These are phyloP conservation scores for Xylota sylvarum DNA, from an alignment of 2,888 invertebrate species.

Conservation along the genomic window DNA sequence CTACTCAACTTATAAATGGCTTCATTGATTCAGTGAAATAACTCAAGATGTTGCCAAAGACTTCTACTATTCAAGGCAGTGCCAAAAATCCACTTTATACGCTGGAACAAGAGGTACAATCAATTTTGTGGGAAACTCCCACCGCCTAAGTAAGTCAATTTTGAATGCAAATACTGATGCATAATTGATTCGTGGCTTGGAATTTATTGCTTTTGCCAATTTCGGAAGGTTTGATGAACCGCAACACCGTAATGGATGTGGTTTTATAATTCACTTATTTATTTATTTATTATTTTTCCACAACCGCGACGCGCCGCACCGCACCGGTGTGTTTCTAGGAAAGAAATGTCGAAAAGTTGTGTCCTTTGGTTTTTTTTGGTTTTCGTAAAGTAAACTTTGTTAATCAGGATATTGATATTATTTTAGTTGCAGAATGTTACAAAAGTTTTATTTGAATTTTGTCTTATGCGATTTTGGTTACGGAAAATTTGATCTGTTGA, in stretches of 20 bases:
- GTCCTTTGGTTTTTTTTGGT: neutral
- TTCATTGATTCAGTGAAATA: constrained; percentile 68
- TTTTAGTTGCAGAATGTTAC: neutral
- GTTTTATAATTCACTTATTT: constrained; percentile 42
- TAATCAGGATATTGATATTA: neutral
- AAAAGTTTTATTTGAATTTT: neutral
- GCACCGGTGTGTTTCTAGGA: neutral
- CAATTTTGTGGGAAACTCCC: constrained; percentile 50
- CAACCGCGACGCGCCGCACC: too few relatives aligned
- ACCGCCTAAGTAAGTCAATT: constrained; percentile 58
- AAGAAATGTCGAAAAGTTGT: neutral
- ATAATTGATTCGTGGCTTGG: constrained; percentile 68
- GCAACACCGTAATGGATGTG: constrained; percentile 40
- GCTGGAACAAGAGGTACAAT: constrained; percentile 52
- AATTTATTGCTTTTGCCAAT: constrained; percentile 62
- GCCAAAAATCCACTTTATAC: constrained; percentile 51
- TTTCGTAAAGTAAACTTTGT: neutral
- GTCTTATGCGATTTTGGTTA: neutral
- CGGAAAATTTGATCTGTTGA: neutral
- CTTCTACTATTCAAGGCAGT: constrained; percentile 25
- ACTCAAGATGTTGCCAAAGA: constrained; percentile 71
- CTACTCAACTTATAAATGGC: constrained; percentile 60
- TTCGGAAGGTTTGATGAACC: constrained; percentile 39
- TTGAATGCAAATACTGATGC: constrained; percentile 73
- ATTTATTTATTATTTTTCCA: constrained; percentile 31